Evolutionary conservation across 2,113 vertebrate genomes (phyloP).

Genomic region (Pollachius pollachius): DNA sequence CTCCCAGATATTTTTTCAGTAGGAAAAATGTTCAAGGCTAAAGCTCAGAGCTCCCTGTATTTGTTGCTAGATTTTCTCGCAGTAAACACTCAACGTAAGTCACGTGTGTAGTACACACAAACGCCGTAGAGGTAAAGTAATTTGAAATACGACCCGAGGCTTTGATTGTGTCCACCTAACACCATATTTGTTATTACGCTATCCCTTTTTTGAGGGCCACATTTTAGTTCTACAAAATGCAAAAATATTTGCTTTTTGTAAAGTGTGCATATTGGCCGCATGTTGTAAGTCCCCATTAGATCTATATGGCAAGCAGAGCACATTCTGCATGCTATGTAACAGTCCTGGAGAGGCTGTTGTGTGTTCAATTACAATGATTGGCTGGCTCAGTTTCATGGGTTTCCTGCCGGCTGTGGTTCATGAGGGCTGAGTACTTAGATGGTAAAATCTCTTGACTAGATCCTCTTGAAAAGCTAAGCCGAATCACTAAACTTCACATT

Average conservation of each 20-base stretch:
- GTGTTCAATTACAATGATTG: not conserved
- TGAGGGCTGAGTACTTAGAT: no score
- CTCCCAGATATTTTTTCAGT: constrained; percentile 20
- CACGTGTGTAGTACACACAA: not conserved
- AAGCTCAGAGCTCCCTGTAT: constrained; percentile 10
- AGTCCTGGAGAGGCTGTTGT: no score
- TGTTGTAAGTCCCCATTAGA: no score
- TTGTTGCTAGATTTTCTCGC: constrained; percentile 13
- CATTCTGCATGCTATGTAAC: no score
- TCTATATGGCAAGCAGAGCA: no score
- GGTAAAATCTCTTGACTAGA: not conserved
- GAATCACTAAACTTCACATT: not conserved
- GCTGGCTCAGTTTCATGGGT: constrained; percentile 36
- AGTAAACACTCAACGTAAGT: constrained; percentile 32
- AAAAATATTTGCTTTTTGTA: constrained; percentile 24
- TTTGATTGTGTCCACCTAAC: no score
- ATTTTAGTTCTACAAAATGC: constrained; percentile 6
- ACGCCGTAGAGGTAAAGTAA: not conserved
- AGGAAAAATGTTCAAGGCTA: constrained; percentile 27
- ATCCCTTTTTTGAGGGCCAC: constrained; percentile 8
- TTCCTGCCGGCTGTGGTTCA: constrained; percentile 19
- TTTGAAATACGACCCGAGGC: not conserved
- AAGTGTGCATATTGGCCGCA: constrained; percentile 3
- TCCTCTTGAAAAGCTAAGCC: not conserved
- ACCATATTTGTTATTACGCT: no score